Evolutionary conservation across 1,140 invertebrate species (phyloP), one percentile per base, ranked within the genome.

Genomic region (Oryzaephilus surinamensis): DNA sequence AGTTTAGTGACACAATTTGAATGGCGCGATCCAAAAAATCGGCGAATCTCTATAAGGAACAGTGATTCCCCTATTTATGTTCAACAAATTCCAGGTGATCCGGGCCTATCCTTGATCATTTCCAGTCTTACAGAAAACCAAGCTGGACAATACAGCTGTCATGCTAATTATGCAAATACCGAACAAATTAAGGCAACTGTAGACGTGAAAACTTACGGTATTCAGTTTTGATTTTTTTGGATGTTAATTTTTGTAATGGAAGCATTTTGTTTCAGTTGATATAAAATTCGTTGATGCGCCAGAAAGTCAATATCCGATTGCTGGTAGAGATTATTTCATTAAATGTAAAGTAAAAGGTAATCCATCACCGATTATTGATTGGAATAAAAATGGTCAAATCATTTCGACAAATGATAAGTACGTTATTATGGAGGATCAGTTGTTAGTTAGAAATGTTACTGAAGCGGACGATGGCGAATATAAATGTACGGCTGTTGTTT

Each of bases 261-360:
- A 33, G 8, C 32, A 27, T 56, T 53, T 40, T 46, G 52, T 69
- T 70, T 46, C 61, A 90, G 86, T 85, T 50, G 76, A 81, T 14
- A 87, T 93, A 15, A 84, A 77, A 29, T 93, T 80, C 75, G 74
- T 74, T 13, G 79, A 92, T 59, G 87, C 87, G 1, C 86, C 87
- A n/a, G 65, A 67, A 47, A 77, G 83, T 56, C 90, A 94, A 62
- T 82, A 74, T 57, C 81, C 88, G 0, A 79, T 81, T n/a, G 70
- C 84, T 15, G 78, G 77, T 3, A 67, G 73, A 35, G 74, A 85
- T 43, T 87, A 78, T 52, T 75, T 75, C 60, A 75, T 94, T 6
- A 77, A 74, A 55, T 96, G 92, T 53, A 73, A 81, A 61, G 89
- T 93, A 0, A 76, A 73, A 31, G 86, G 89, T 1, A 80, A 82